Percentiles rank a stretch among this genome's conserved stretches.
Evolutionary conservation across 2,888 invertebrate genomes (phyloP).

Genomic region (Cataglyphis cursor): DNA sequence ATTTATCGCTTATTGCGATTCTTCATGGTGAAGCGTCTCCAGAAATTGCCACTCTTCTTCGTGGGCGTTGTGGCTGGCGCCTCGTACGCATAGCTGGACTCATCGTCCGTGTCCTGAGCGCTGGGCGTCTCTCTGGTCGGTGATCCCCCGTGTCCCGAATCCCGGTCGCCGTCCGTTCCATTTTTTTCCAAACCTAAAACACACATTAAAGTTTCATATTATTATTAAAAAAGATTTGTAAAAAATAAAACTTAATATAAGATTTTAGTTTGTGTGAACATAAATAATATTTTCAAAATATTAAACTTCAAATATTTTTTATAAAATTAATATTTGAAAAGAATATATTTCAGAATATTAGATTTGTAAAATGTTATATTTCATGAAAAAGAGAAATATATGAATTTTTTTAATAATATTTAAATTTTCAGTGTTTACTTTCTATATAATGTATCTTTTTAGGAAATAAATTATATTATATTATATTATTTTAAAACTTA

Average conservation of each 20-base stretch:
- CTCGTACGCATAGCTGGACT: conserved; percentile 87
- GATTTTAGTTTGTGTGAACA: background rate
- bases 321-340: background rate
- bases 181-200: conserved; percentile 80
- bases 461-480: background rate
- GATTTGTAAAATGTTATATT: background rate
- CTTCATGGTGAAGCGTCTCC: conserved; percentile 91
- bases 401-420: background rate
- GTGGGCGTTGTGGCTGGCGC: conserved; percentile 79
- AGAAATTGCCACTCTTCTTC: conserved; percentile 87
- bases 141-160: conserved; percentile 86
- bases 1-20: conserved; percentile 90
- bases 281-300: background rate
- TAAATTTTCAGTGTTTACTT: background rate
- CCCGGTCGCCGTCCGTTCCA: conserved; percentile 83
- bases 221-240: background rate
- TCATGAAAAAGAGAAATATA: background rate
- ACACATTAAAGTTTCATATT: background rate
- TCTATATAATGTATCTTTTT: background rate
- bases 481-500: conserved; percentile 2
- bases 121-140: conserved; percentile 85
- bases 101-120: conserved; percentile 87
- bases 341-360: background rate
- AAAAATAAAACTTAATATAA: too few species aligned
- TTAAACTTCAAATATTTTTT: too few species aligned